These are phyloP conservation scores for Aphidoletes aphidimyza DNA, from an alignment of 2,888 invertebrate genomes.

Conservation along the genomic window DNA sequence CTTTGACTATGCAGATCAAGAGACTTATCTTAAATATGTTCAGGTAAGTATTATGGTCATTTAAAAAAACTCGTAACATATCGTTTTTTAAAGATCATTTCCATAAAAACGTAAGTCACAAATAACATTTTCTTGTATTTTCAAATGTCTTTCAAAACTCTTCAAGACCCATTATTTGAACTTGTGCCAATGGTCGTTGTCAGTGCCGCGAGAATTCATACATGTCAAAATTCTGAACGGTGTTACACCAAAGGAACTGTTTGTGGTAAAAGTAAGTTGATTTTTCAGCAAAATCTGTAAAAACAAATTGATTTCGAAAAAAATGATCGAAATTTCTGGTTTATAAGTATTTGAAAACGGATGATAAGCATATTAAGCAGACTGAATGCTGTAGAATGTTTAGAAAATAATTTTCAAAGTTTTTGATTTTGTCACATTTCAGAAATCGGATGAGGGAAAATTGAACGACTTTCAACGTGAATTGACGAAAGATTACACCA, in stretches of 20 bases:
- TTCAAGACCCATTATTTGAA: not conserved
- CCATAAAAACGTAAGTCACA: no score
- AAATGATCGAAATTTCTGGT: no score
- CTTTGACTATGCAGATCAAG: not conserved
- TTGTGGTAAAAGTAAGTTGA: not conserved
- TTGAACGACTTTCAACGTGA: not conserved
- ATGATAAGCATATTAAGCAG: no score
- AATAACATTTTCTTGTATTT: no score
- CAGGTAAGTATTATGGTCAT: not conserved
- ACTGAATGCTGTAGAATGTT: no score
- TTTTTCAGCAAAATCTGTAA: no score
- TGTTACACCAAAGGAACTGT: not conserved
- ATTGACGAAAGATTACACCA: not conserved
- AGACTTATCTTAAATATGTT: not conserved
- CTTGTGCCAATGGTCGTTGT: not conserved
- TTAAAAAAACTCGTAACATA: no score
- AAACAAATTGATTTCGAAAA: no score
- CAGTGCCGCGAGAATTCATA: not conserved
- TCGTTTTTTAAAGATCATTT: no score
- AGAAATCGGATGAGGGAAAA: not conserved
- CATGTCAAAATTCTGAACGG: not conserved
- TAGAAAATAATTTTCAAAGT: not conserved
- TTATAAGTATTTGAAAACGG: not conserved
- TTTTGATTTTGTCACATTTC: not conserved
- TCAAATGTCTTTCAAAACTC: no score